These are phyloP conservation scores for Cygnus buccinator DNA, from an alignment of 2,113 vertebrate genomes.

Conservation along the genomic window DNA sequence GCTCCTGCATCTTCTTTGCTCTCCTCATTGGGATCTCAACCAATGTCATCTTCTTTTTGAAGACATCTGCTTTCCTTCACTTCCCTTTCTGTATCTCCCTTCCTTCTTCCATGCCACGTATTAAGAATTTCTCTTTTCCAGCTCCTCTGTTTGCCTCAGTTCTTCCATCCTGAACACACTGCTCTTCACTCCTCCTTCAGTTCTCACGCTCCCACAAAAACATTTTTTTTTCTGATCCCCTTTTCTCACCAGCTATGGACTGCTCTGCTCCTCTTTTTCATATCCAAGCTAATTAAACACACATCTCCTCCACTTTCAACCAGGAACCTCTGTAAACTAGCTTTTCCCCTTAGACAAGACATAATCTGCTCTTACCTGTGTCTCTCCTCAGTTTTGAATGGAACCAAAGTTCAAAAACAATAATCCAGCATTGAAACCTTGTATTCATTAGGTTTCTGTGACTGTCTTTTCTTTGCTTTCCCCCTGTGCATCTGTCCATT, in stretches of 20 bases:
- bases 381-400: not conserved
- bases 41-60: not conserved
- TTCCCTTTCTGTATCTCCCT: not conserved
- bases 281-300: not conserved
- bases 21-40: not conserved
- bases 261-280: not conserved
- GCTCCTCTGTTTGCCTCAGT: not conserved
- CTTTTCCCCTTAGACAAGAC: not conserved
- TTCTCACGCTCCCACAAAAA: not conserved
- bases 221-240: not conserved
- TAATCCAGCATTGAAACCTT: not conserved
- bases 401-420: not conserved
- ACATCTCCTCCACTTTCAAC: not conserved
- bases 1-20: not conserved
- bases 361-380: not conserved
- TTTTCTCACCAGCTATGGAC: conserved; percentile 6
- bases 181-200: conserved; percentile 39
- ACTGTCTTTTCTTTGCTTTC: not conserved
- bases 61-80: conserved; percentile 3
- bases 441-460: not conserved
- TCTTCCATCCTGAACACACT: not conserved
- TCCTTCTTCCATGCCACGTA: not conserved
- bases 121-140: conserved; percentile 14
- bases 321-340: not conserved
- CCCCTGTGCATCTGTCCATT: not conserved